Evolutionary conservation across 2,113 vertebrate genomes (phyloP).

Genomic region (Grammomys dolichurus): DNA sequence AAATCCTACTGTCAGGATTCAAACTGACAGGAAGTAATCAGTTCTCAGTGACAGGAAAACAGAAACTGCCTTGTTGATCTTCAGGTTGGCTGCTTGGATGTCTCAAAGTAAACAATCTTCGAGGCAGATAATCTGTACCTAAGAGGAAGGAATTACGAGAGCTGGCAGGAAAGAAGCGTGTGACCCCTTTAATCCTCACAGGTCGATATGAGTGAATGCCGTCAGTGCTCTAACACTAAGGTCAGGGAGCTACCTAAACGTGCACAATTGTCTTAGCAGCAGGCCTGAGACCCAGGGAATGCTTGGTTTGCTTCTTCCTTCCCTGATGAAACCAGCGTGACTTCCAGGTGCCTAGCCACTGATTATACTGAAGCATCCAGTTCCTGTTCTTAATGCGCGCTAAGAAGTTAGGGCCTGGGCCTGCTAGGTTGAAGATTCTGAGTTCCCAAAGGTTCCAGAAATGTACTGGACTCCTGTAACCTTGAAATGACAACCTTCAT

Average conservation of each 20-base stretch:
- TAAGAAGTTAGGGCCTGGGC: background rate
- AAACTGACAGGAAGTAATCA: background rate
- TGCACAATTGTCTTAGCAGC: background rate
- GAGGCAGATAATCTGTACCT: background rate
- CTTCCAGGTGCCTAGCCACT: background rate
- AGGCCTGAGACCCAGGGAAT: background rate
- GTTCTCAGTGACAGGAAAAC: background rate
- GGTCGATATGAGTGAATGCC: background rate
- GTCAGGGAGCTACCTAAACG: background rate
- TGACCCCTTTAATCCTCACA: background rate
- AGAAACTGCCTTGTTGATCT: background rate
- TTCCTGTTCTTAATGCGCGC: background rate
- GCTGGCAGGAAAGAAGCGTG: background rate
- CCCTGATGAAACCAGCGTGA: background rate
- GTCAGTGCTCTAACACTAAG: background rate
- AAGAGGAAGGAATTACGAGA: background rate
- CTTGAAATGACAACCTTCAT: background rate
- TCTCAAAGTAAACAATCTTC: slow-evolving; percentile 9
- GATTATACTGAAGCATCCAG: background rate
- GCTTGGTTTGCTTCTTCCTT: background rate
- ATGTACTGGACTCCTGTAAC: background rate
- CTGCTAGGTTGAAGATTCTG: background rate
- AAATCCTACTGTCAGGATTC: background rate
- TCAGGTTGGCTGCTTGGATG: background rate
- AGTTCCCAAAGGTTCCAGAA: background rate